Evolutionary conservation across 2,888 invertebrate genomes (phyloP).

Genomic region (Anoplius nigerrimus): DNA sequence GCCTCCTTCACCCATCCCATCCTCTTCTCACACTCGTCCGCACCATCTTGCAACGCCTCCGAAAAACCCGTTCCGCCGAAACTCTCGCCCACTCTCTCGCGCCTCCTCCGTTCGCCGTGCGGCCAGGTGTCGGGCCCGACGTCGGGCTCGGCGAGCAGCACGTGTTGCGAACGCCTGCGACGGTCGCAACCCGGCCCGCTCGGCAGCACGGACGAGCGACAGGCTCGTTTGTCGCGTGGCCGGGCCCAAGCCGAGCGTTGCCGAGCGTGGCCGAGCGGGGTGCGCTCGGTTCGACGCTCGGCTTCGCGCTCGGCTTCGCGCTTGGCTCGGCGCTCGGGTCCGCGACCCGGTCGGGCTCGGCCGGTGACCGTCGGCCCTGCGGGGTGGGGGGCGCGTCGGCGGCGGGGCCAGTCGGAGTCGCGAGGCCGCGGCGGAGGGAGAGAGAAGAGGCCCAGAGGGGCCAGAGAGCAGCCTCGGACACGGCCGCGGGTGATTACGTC

Average conservation of each 20-base stretch:
- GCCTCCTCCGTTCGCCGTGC: neutral
- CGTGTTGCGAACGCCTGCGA: slow-evolving; percentile 22
- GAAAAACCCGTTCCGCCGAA: neutral
- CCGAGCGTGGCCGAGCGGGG: slow-evolving; percentile 9
- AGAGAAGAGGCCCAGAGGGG: slow-evolving; percentile 54
- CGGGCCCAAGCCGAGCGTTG: slow-evolving; percentile 8
- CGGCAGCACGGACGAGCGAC: slow-evolving; percentile 36
- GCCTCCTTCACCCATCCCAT: neutral
- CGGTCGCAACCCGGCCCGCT: slow-evolving; percentile 22
- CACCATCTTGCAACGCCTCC: slow-evolving; percentile 3
- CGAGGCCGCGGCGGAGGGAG: slow-evolving; percentile 30
- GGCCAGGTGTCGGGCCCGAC: slow-evolving; percentile 17
- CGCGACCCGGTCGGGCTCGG: slow-evolving; percentile 52
- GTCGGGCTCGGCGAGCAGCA: slow-evolving; percentile 4
- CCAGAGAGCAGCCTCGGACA: slow-evolving; percentile 61
- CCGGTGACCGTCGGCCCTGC: slow-evolving; percentile 46
- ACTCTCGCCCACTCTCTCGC: neutral
- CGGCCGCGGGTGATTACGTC: slow-evolving; percentile 73
- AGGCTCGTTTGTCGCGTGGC: slow-evolving; percentile 58
- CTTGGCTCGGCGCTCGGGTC: slow-evolving; percentile 32
- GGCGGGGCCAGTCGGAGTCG: slow-evolving; percentile 1
- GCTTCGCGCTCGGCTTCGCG: slow-evolving; percentile 45
- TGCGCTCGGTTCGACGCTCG: neutral
- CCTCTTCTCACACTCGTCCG: neutral
- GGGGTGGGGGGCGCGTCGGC: slow-evolving; percentile 5